Conservation (phyloP, 2,113 vertebrate species). For the Ictalurus furcatus region DNA sequence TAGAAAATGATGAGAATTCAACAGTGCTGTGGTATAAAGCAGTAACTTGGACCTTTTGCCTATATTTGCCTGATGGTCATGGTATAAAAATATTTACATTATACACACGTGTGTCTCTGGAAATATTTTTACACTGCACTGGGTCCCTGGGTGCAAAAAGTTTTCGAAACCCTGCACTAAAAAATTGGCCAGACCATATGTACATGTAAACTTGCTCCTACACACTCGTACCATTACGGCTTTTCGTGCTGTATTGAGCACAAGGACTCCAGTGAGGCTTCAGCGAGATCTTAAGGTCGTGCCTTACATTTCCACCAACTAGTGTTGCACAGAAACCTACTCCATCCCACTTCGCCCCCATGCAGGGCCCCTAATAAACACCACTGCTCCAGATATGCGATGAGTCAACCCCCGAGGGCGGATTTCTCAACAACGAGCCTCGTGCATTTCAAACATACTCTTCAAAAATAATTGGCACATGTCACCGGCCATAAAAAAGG, state of each 20-base stretch:
- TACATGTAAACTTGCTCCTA: neutral
- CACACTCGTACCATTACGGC: neutral
- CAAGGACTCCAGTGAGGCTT: neutral
- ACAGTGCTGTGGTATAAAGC: neutral
- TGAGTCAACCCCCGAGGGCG: conserved; percentile 60
- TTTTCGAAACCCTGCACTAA: neutral
- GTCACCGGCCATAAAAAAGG: conserved; percentile 35
- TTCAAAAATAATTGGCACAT: conserved; percentile 66
- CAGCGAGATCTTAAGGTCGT: neutral
- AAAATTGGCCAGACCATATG: neutral
- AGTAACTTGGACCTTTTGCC: neutral
- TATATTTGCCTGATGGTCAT: neutral
- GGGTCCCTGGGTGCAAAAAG: neutral
- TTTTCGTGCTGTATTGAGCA: neutral
- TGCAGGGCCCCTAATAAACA: conserved; percentile 43
- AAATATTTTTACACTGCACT: neutral
- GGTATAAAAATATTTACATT: neutral
- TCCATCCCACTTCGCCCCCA: conserved; percentile 3
- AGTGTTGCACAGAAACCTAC: conserved; percentile 14
- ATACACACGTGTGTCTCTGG: neutral
- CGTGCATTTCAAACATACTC: conserved; percentile 72
- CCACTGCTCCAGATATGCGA: conserved; percentile 50
- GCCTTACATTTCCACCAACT: conserved; percentile 16
- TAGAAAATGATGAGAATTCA: neutral
- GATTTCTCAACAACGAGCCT: conserved; percentile 63